Base-by-base conservation (phyloP, 2,113 vertebrate species). In the Pteruthius melanotis region DNA sequence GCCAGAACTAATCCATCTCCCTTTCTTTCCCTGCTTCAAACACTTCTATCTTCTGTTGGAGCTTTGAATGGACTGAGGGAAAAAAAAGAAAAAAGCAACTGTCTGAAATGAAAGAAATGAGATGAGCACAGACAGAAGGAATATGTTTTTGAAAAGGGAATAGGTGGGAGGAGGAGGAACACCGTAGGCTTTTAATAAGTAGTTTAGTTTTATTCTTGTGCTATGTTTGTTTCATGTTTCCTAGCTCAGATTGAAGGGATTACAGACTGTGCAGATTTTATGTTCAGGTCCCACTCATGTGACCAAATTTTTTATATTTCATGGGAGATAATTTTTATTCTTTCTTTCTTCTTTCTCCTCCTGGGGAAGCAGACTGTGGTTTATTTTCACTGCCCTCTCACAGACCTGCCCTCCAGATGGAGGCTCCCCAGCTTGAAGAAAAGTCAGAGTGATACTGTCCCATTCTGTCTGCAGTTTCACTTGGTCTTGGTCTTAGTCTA, bases 121-220 rank as follows among this genome's bases (percentile, higher is more conserved):
- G 93, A 94, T 82, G 93, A 95, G 91, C 87, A n/a, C 49, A 96
- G 95, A 78, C 87, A 91, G 92, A 94, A 77, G 45, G 56, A 93
- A 93, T 86, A 70, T 87, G 94, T 94, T 95, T 96, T 96, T 96
- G 92, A 93, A 96, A 95, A 96, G 80, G n/a, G 80, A 95, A 92
- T 92, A 77, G 92, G 95, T 96, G 83, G 93, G 94, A 95, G 96
- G 95, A 96, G 68, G 90, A 94, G 95, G 96, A 96, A 94, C 94
- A 90, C 85, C 1, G 80, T 94, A 93, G 94, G 94, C 76, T 96
- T 95, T 92, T 96, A 96, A 96, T 96, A 95, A 96, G 94, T 93
- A 93, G 96, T 96, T 96, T 86, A 64, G 92, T 95, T 97, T 96
- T 97, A 92, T 96, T 93, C 95, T 64, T 27, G 45, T 89, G 86